Evolutionary conservation across 1,140 invertebrate species (phyloP).

Genomic region (Cydia strobilella): DNA sequence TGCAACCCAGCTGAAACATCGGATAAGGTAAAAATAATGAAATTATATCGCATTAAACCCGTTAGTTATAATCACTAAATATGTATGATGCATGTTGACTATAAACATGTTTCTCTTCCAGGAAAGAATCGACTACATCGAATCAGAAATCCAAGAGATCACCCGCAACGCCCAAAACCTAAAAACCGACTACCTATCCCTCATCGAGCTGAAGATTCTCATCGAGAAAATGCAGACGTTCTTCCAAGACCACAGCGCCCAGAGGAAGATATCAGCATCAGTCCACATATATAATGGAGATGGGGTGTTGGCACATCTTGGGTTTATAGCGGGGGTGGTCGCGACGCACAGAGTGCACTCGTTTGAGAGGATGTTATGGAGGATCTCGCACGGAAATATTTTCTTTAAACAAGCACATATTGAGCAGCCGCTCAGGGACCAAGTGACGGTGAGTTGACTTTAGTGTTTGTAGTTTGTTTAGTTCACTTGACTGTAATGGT

Average conservation of each 20-base stretch:
- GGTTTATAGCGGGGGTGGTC: constrained; percentile 84
- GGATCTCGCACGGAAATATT: constrained; percentile 91
- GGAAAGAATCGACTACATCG: constrained; percentile 93
- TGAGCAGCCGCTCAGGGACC: constrained; percentile 90
- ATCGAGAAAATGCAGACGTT: constrained; percentile 94
- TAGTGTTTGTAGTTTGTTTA: constrained; percentile 18
- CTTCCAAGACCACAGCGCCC: constrained; percentile 89
- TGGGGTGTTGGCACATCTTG: constrained; percentile 86
- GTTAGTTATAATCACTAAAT: too few relatives aligned
- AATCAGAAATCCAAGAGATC: constrained; percentile 92
- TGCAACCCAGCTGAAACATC: too few relatives aligned
- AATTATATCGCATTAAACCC: too few relatives aligned
- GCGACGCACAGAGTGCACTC: constrained; percentile 85
- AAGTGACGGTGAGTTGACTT: constrained; percentile 85
- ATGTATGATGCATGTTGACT: neutral
- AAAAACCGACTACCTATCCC: constrained; percentile 93
- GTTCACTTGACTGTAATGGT: too few relatives aligned
- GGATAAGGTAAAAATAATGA: too few relatives aligned
- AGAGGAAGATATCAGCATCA: constrained; percentile 81
- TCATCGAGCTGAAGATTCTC: constrained; percentile 94
- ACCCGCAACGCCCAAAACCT: constrained; percentile 94
- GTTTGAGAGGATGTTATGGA: constrained; percentile 93
- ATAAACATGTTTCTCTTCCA: constrained; percentile 63
- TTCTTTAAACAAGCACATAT: constrained; percentile 92
- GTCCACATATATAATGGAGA: constrained; percentile 86